These are phyloP conservation scores for Puma concolor DNA, from an alignment of 2,113 vertebrate species.

Conservation along the genomic window DNA sequence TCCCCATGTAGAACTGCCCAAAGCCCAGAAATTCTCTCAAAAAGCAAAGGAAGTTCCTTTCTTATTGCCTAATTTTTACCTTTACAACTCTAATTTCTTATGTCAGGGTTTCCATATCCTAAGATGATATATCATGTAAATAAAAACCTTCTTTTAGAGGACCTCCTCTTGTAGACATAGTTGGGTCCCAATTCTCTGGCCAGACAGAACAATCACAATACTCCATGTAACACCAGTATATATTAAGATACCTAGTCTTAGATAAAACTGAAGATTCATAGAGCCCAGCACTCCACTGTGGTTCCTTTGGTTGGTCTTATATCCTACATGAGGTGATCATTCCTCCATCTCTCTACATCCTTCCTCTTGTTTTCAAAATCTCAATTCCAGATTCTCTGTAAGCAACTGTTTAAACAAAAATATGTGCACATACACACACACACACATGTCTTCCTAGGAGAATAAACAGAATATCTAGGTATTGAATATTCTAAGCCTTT, in stretches of 20 bases:
- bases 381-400: background rate
- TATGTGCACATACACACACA: background rate
- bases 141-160: background rate
- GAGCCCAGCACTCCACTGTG: fast-evolving
- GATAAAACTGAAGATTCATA: background rate
- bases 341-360: background rate
- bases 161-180: background rate
- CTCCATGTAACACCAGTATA: background rate
- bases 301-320: background rate
- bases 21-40: background rate
- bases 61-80: background rate
- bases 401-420: background rate
- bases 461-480: background rate
- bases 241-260: background rate
- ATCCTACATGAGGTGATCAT: background rate
- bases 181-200: background rate
- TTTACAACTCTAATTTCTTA: slow-evolving; percentile 32
- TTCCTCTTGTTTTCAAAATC: background rate
- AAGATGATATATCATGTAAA: background rate
- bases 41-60: background rate
- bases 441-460: background rate
- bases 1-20: background rate
- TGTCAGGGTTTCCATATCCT: background rate
- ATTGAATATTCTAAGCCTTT: slow-evolving; percentile 36
- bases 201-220: background rate